phyloP scores from a whole-genome alignment of 2,797 vertebrate genomes.

The Silurus lanzhouensis region DNA sequence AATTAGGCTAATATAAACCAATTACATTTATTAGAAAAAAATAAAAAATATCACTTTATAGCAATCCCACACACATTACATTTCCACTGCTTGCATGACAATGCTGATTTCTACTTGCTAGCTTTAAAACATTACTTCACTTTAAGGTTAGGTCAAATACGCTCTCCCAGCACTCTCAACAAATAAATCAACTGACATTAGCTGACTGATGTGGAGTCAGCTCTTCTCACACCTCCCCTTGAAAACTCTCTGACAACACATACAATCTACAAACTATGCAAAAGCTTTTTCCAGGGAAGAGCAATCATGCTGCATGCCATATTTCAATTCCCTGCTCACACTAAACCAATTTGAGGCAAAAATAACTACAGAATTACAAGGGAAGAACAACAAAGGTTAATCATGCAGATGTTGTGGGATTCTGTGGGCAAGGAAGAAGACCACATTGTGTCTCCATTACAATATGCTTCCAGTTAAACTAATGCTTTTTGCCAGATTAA shows the following conservation, averaged over 20 bases:
- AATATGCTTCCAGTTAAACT: slow-evolving; percentile 34
- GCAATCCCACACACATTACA: neutral
- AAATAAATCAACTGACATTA: neutral
- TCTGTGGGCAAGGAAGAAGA: slow-evolving; percentile 36
- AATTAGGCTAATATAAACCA: neutral
- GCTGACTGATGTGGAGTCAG: neutral
- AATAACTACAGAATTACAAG: slow-evolving; percentile 47
- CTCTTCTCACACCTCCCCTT: neutral
- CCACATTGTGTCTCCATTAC: slow-evolving; percentile 29
- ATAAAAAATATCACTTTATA: no score
- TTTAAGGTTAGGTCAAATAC: neutral
- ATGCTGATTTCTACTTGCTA: neutral
- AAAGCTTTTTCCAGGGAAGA: slow-evolving; percentile 33
- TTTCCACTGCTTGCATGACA: neutral
- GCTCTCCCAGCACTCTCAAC: neutral
- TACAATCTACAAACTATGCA: slow-evolving; percentile 26
- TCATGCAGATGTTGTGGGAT: slow-evolving; percentile 42
- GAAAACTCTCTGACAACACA: neutral
- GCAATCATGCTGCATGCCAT: slow-evolving; percentile 28
- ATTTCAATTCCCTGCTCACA: slow-evolving; percentile 45
- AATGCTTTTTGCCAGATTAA: slow-evolving; percentile 25
- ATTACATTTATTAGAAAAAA: neutral
- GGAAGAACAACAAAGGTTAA: slow-evolving; percentile 46
- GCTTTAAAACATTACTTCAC: neutral
- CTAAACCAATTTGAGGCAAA: slow-evolving; percentile 45